Evolutionary conservation across 1,140 invertebrate species (phyloP), one percentile per base, ranked within the genome.

Genomic region (Lineus longissimus): DNA sequence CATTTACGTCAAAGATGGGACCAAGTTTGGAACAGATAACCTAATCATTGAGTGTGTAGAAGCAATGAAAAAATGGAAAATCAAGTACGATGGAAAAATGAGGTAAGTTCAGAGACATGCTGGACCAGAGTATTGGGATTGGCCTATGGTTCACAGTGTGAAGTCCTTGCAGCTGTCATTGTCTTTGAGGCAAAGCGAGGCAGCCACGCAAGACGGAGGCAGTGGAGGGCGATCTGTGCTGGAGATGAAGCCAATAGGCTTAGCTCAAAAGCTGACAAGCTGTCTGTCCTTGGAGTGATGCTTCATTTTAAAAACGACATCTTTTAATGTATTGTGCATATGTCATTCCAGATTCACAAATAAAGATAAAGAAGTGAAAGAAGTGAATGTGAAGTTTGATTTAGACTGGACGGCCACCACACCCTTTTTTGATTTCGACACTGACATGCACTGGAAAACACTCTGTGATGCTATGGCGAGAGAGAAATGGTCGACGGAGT

Each of bases 1-100:
- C 1, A 71, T 90, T 9, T 84, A 85, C 55, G 86, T 86, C 77
- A 17, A 72, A 81, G 80, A 83, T 7, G 82, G 85, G 9, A 76
- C 82, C 22, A 51, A 51, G 60, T 90, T 84, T 74, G 84, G 85
- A 17, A 87, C 87, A 9, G 88, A 87, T 69, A 88, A 88, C 0
- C 77, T 90, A n/a, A 78, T 75, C 27, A 81, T 89, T 15, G 82
- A 82, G 23, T 85, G 86, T 0, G 73, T 88, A 0, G 83, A 85
- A 67, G 86, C 88, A 1, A 90, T 90, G 88, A 84, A 84, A 67
- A 84, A 80, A 62, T 90, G 89, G 88, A 83, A 79, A 54, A 65
- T 90, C 0, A 70, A 79, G 1, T 90, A 86, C 73, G 83, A 84
- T 63, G 88, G 88, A 36, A 81, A 85, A 71, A 86, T 89, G 84